A percentile compares a stretch with the other conserved stretches of the same genome.
These are phyloP conservation scores for Hirtodrosophila trivittata DNA, from an alignment of 2,888 invertebrate species.

Conservation along the genomic window DNA sequence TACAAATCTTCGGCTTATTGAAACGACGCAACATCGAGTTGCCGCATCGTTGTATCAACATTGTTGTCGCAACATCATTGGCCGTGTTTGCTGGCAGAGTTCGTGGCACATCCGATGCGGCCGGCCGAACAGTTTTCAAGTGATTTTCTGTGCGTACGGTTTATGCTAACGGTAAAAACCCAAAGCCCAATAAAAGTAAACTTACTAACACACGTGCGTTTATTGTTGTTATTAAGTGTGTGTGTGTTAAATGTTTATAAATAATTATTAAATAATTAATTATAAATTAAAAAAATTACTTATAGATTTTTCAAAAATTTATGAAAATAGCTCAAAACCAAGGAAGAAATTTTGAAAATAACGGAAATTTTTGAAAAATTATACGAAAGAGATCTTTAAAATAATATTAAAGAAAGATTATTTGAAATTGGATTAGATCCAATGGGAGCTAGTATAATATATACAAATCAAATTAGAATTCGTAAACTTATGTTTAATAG, in stretches of 20 bases:
- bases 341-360: background rate
- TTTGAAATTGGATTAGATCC: no score
- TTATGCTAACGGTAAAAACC: slow-evolving; percentile 57
- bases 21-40: background rate
- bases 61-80: slow-evolving; percentile 56
- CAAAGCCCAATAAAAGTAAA: slow-evolving; percentile 20
- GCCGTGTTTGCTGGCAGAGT: slow-evolving; percentile 21
- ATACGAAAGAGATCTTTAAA: no score
- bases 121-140: slow-evolving; percentile 66
- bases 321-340: background rate
- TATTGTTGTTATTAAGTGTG: slow-evolving; percentile 24
- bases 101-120: slow-evolving; percentile 30
- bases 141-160: slow-evolving; percentile 68
- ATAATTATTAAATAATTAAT: slow-evolving; percentile 5
- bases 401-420: no score
- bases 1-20: background rate
- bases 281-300: slow-evolving; percentile 3
- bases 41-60: slow-evolving; percentile 35
- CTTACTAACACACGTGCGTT: slow-evolving; percentile 20
- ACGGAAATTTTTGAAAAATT: no score
- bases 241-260: slow-evolving; percentile 26
- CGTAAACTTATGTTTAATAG: no score
- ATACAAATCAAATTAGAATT: no score
- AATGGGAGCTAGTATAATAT: no score
- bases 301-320: background rate